A percentile compares a stretch with the other conserved stretches of the same genome.
Evolutionary conservation across 1,140 invertebrate species (phyloP).

Genomic region (Riptortus pedestris): DNA sequence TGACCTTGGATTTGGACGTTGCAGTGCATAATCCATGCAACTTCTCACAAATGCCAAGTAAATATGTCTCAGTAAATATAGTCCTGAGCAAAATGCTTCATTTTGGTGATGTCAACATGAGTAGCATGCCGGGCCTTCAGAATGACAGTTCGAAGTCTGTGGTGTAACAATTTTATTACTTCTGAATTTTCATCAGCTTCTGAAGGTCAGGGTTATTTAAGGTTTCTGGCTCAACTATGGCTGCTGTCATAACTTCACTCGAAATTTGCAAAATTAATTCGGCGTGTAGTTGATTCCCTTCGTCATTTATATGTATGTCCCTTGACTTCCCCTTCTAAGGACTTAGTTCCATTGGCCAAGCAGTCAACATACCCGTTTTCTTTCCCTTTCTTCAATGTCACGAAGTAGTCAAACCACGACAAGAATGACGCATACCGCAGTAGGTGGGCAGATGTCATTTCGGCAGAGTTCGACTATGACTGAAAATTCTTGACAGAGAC

Average conservation of each 20-base stretch:
- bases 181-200: background rate
- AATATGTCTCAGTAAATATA: slow-evolving; percentile 32
- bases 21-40: slow-evolving; percentile 31
- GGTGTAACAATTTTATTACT: slow-evolving; percentile 26
- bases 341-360: background rate
- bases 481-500: slow-evolving; percentile 16
- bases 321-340: background rate
- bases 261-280: slow-evolving; percentile 2
- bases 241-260: background rate
- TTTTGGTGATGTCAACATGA: slow-evolving; percentile 34
- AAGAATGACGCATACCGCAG: background rate
- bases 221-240: background rate
- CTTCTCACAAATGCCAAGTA: slow-evolving; percentile 32
- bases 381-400: background rate
- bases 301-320: background rate
- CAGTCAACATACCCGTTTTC: slow-evolving; percentile 8
- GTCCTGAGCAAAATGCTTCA: slow-evolving; percentile 32
- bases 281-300: background rate
- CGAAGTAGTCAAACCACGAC: background rate
- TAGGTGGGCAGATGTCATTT: slow-evolving; percentile 3
- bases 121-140: slow-evolving; percentile 29
- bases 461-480: background rate
- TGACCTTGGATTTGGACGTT: slow-evolving; percentile 27
- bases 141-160: slow-evolving; percentile 9
- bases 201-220: slow-evolving; percentile 11